A percentile compares a stretch with the other conserved stretches of the same genome.
These are phyloP conservation scores for Cotesia vestalis DNA, from an alignment of 1,140 invertebrate species.

Conservation along the genomic window DNA sequence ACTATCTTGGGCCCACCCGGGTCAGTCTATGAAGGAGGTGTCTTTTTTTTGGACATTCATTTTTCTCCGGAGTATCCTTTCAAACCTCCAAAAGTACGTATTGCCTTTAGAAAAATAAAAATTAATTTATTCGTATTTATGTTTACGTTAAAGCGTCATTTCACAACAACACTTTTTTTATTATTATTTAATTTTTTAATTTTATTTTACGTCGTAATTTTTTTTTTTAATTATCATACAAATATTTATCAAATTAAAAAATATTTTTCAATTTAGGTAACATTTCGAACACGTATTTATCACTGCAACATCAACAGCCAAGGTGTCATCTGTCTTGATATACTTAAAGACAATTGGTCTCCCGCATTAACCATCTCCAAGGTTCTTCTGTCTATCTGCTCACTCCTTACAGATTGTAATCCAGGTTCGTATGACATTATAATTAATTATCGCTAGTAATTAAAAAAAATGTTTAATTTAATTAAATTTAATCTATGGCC, in stretches of 20 bases:
- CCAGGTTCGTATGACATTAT: conserved; percentile 75
- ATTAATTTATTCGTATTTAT: conserved; percentile 1
- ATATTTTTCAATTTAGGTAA: conserved; percentile 74
- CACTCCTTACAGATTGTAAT: conserved; percentile 94
- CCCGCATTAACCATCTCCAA: conserved; percentile 95
- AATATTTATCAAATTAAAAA: neutral
- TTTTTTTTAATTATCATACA: too few species aligned
- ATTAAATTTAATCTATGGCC: too few species aligned
- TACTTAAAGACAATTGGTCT: conserved; percentile 96
- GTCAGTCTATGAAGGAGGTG: conserved; percentile 93
- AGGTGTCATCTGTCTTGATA: conserved; percentile 95
- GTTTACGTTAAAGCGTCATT: too few species aligned
- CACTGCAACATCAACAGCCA: conserved; percentile 98
- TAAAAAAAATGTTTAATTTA: too few species aligned
- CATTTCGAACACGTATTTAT: conserved; percentile 95
- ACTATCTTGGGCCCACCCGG: conserved; percentile 95
- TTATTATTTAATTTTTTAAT: too few species aligned
- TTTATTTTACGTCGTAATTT: too few species aligned
- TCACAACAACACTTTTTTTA: too few species aligned
- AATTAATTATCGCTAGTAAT: neutral
- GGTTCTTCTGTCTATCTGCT: conserved; percentile 94
- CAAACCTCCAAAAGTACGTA: conserved; percentile 89
- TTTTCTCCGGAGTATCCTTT: conserved; percentile 97
- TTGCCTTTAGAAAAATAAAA: neutral
- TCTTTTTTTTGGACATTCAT: conserved; percentile 95